Evolutionary conservation across 1,140 invertebrate genomes (phyloP), one percentile per base, ranked within the genome.

Genomic region (Hestina assimilis): DNA sequence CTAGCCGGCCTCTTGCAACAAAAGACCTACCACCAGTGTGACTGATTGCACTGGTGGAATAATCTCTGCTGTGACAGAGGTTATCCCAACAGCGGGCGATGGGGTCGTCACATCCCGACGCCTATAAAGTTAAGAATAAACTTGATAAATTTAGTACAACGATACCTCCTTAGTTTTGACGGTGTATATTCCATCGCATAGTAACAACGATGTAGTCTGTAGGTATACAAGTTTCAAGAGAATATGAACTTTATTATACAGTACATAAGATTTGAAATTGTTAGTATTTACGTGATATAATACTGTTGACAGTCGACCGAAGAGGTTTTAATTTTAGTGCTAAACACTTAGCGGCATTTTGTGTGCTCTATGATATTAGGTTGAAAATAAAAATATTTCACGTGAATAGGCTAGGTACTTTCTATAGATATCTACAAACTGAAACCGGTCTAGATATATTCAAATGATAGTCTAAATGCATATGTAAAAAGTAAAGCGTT

Each of bases 251-350:
- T 46, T 38, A 26, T 51, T 21, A 7, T 23, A n/a, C 17, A 7
- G 11, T 8, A n/a, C 0, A n/a, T 52, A 59, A 50, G 46, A n/a
- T 40, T 40, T 19, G 52, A 28, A 40, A 38, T 59, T 4, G n/a
- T 21, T 14, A 43, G 26, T n/a, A 26, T 28, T 8, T 29, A n/a
- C 31, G 19, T 7, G 15, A 19, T 40, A 50, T 60, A 54, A 53
- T 57, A n/a, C n/a, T 63, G 59, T 66, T 60, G 61, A 70, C 58
- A 66, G 61, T 51, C 55, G 59, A 46, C 62, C 65, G 59, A 48
- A 60, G 69, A 40, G 40, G 3, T 66, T 68, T 58, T 59, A 58
- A 56, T 59, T 66, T 66, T 57, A 67, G 42, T 61, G 47, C 41
- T 59, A 47, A 54, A 50, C 50, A 61, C 56, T 67, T 64, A 59